Evolutionary conservation across 2,797 vertebrate genomes (phyloP).

Genomic region (Leptoclinus maculatus): DNA sequence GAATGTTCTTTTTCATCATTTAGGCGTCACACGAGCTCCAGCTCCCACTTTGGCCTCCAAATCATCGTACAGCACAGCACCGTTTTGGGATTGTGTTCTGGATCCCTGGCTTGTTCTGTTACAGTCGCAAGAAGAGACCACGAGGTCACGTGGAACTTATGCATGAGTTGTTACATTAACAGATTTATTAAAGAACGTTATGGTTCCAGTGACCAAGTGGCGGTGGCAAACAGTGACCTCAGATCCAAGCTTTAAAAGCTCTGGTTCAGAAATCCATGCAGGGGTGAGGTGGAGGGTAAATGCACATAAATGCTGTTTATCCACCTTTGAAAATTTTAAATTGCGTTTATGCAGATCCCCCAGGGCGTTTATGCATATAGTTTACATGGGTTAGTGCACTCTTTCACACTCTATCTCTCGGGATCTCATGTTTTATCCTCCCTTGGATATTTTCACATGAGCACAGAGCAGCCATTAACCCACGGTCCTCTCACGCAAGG

Average conservation of each 20-base stretch:
- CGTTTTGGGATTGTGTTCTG: neutral
- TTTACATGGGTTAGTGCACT: slow-evolving; percentile 31
- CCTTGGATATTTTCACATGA: slow-evolving; percentile 28
- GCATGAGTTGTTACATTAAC: slow-evolving; percentile 16
- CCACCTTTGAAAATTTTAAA: slow-evolving; percentile 30
- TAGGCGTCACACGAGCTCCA: neutral
- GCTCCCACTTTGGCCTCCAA: neutral
- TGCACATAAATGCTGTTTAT: slow-evolving; percentile 39
- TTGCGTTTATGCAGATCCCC: slow-evolving; percentile 35
- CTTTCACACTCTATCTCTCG: slow-evolving; percentile 29
- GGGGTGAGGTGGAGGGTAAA: slow-evolving; percentile 1
- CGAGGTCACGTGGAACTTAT: neutral
- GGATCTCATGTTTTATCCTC: slow-evolving; percentile 23
- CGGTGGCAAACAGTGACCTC: neutral
- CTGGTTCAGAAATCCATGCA: slow-evolving; percentile 4
- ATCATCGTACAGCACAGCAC: neutral
- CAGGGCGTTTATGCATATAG: slow-evolving; percentile 23
- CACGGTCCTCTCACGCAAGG: neutral
- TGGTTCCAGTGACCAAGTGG: neutral
- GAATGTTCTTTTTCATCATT: neutral
- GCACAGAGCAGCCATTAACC: slow-evolving; percentile 27
- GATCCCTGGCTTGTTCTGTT: neutral
- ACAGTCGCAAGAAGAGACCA: neutral
- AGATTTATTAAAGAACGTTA: neutral
- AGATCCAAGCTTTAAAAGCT: slow-evolving; percentile 7